Evolutionary conservation across 2,888 invertebrate genomes (phyloP), one percentile per base, ranked within the genome.

Genomic region (Metopia argyrocephala): DNA sequence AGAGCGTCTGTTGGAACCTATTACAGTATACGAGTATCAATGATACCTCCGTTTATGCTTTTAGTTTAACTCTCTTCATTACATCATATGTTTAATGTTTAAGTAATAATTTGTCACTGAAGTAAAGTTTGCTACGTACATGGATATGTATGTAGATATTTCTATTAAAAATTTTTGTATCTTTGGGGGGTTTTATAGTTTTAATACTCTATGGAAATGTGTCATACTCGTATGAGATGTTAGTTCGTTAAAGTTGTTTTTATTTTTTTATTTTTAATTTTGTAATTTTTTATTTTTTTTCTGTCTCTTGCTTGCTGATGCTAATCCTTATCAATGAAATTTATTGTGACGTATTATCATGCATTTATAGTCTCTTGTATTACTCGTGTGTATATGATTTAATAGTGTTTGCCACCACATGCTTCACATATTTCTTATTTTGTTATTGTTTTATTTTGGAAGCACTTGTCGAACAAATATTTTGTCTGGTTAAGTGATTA

Each of bases 171-270:
- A n/a, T n/a, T n/a, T n/a, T n/a, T n/a, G n/a, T n/a, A n/a, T n/a
- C n/a, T n/a, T n/a, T n/a, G n/a, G 38, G 1, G 38, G 38, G 9
- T 3, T 38, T 38, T 38, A 4, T 38, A 12, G 38, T 38, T 38
- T 38, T 2, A 38, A 46, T 31, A 65, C 65, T 65, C 50, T 9
- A 7, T 65, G 65, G 50, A 52, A 52, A 65, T 52, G 21, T 65
- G 65, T 65, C 65, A 65, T 65, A n/a, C n/a, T n/a, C n/a, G n/a
- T n/a, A 65, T 31, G 50, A 65, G 50, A 50, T 64, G 64, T 21
- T 50, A 27, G 27, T 62, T 25, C 25, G 21, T 64, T 52, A 28
- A 50, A 50, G 27, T 52, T 9, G 12, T n/a, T 18, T n/a, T 21
- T 28, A 12, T 57, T 12, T 57, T 12, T 18, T 57, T 12, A 20